phyloP scores from a whole-genome alignment of 1,140 invertebrate genomes.

The Apocrypta bakeri region DNA sequence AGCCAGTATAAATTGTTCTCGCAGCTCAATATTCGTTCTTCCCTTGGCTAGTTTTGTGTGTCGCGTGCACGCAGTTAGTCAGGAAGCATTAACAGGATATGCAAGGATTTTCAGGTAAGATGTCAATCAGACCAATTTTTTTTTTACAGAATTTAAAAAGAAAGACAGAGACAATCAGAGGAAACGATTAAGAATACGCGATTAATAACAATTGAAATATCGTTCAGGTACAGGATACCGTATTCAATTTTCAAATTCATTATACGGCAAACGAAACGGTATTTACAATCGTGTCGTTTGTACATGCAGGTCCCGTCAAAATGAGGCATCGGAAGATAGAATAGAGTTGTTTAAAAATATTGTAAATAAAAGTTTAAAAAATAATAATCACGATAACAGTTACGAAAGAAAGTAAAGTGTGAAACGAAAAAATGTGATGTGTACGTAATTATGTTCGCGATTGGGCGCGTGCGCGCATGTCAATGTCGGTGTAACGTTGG shows the following conservation, averaged over 20 bases:
- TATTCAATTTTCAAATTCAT: neutral
- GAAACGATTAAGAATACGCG: neutral
- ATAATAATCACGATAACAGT: no score
- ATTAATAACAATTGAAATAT: neutral
- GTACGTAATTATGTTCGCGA: neutral
- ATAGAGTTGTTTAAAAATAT: neutral
- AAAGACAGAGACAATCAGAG: neutral
- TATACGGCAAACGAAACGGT: neutral
- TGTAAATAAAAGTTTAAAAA: neutral
- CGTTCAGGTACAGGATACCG: no score
- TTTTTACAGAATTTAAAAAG: constrained; percentile 11
- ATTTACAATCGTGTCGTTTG: neutral
- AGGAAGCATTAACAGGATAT: constrained; percentile 64
- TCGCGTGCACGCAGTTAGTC: constrained; percentile 76
- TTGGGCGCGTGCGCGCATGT: neutral
- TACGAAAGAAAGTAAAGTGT: neutral
- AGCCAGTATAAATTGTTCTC: constrained; percentile 98
- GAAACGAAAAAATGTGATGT: neutral
- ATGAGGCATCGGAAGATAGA: neutral
- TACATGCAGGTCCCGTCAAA: neutral
- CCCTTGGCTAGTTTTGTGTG: constrained; percentile 88
- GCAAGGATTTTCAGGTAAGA: constrained; percentile 52
- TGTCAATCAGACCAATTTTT: constrained; percentile 16
- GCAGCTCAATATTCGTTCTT: constrained; percentile 98
- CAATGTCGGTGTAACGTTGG: neutral